A percentile compares a stretch with the other conserved stretches of the same genome.
phyloP scores from a whole-genome alignment of 2,888 invertebrate species.

The Drosophila trichaetosa region DNA sequence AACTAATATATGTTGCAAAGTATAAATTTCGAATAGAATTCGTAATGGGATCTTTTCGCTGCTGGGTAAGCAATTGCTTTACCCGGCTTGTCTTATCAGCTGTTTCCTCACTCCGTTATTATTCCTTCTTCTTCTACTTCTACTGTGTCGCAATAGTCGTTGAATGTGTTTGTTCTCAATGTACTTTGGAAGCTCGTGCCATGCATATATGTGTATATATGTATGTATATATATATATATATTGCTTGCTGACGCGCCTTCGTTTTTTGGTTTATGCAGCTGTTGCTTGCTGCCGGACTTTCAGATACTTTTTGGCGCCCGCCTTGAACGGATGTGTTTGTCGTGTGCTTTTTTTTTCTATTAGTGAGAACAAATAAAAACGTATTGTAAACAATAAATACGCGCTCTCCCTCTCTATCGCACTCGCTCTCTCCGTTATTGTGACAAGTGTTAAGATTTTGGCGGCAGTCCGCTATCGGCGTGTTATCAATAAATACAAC shows the following conservation, averaged over 20 bases:
- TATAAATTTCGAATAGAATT: not conserved
- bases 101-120: slow-evolving; percentile 32
- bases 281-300: slow-evolving; percentile 51
- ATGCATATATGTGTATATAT: not conserved
- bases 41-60: not conserved
- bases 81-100: slow-evolving; percentile 70
- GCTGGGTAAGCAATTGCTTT: not conserved
- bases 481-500: slow-evolving; percentile 36
- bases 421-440: slow-evolving; percentile 26
- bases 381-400: slow-evolving; percentile 5
- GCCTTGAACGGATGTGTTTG: slow-evolving; percentile 57
- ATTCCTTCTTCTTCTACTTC: slow-evolving; percentile 14
- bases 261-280: slow-evolving; percentile 46
- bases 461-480: slow-evolving; percentile 33
- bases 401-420: slow-evolving; percentile 8
- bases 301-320: slow-evolving; percentile 73
- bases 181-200: slow-evolving; percentile 52
- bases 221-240: not conserved
- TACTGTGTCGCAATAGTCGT: slow-evolving; percentile 20
- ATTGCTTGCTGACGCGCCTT: slow-evolving; percentile 66
- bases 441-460: slow-evolving; percentile 53
- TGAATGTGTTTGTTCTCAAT: slow-evolving; percentile 51
- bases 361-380: slow-evolving; percentile 2
- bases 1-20: not conserved
- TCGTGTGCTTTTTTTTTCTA: slow-evolving; percentile 40